phyloP scores from a whole-genome alignment of 2,797 vertebrate species.

The Eospalax fontanierii region DNA sequence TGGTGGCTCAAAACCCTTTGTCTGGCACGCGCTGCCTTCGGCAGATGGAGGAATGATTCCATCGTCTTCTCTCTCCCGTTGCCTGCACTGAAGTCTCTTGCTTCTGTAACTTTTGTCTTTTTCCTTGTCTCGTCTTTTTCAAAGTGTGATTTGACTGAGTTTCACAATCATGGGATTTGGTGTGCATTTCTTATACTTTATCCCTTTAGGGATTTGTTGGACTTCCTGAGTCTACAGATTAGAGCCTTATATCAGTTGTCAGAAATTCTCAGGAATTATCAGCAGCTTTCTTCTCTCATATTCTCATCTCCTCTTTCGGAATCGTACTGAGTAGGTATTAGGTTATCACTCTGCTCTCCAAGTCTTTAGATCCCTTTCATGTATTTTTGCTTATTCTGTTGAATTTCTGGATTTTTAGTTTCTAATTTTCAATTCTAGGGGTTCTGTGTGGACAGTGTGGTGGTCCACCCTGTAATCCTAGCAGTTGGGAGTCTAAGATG shows the following conservation, averaged over 20 bases:
- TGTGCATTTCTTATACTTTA: neutral
- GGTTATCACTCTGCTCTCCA: neutral
- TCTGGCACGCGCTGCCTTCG: neutral
- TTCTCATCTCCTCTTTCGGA: neutral
- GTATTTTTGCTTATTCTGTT: neutral
- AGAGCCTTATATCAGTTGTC: neutral
- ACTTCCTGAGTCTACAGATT: neutral
- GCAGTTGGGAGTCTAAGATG: neutral
- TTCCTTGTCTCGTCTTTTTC: neutral
- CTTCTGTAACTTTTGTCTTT: neutral
- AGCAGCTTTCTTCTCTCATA: neutral
- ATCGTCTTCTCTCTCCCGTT: neutral
- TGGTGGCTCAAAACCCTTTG: neutral
- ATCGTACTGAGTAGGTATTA: neutral
- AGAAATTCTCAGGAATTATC: neutral
- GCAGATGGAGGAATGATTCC: neutral
- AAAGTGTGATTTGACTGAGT: neutral
- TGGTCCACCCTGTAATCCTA: neutral
- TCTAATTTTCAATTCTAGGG: neutral
- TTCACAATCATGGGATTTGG: neutral
- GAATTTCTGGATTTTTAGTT: slow-evolving; percentile 23
- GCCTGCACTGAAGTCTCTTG: neutral
- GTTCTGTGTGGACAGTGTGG: neutral
- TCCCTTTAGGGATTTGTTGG: neutral
- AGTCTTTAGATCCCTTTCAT: neutral